phyloP scores from a whole-genome alignment of 1,140 invertebrate species.

The Mizuhopecten yessoensis region DNA sequence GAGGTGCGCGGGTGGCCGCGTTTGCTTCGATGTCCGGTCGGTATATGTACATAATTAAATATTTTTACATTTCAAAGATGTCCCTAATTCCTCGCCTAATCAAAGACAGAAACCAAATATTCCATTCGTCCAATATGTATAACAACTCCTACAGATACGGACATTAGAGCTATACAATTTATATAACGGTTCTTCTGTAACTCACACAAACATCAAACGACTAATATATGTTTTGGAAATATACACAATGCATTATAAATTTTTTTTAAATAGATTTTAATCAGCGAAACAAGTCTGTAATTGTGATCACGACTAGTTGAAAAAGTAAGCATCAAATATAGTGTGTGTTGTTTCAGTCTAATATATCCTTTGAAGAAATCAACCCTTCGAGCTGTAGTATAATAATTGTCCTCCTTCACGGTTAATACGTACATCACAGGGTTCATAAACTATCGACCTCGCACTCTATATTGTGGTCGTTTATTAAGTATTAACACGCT shows the following conservation, averaged over 20 bases:
- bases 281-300: not conserved
- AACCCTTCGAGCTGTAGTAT: not conserved
- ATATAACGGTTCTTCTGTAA: not conserved
- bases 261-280: not conserved
- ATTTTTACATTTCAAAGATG: too few relatives aligned
- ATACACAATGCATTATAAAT: too few relatives aligned
- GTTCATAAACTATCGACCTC: conserved; percentile 18
- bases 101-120: too few relatives aligned
- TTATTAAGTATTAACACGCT: not conserved
- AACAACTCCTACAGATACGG: too few relatives aligned
- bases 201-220: not conserved
- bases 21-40: too few relatives aligned
- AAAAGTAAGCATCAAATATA: not conserved
- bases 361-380: not conserved
- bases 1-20: too few relatives aligned
- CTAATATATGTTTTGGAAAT: not conserved
- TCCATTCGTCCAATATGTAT: too few relatives aligned
- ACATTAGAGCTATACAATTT: not conserved
- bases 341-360: too few relatives aligned
- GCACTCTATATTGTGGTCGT: not conserved
- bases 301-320: not conserved
- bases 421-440: not conserved
- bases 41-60: too few relatives aligned
- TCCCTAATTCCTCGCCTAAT: too few relatives aligned
- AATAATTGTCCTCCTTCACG: not conserved